phyloP scores from a whole-genome alignment of 2,888 invertebrate species.

The Napeogenes sylphis region DNA sequence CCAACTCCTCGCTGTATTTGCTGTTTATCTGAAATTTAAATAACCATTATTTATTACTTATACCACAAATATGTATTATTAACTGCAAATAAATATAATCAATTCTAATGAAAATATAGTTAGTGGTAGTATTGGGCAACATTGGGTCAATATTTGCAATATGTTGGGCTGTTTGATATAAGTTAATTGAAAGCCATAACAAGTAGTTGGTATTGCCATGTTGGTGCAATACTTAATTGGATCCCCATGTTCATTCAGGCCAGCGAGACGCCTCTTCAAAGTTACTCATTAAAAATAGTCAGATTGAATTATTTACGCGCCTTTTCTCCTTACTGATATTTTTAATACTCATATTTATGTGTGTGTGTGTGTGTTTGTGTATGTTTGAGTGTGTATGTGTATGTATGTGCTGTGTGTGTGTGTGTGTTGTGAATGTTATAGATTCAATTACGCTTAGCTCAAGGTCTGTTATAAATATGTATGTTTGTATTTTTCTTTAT shows the following conservation, averaged over 20 bases:
- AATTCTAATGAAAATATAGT: no score
- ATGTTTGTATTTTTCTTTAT: no score
- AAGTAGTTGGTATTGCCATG: background rate
- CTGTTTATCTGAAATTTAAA: conserved; percentile 90
- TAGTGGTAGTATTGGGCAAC: background rate
- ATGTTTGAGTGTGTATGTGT: no score
- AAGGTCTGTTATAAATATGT: no score
- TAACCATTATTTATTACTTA: background rate
- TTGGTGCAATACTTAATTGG: background rate
- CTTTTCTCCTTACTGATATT: background rate
- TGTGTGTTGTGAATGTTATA: no score
- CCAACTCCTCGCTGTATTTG: conserved; percentile 97
- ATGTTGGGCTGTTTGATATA: background rate
- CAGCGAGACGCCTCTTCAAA: conserved; percentile 3
- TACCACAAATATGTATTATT: no score
- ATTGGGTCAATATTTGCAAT: background rate
- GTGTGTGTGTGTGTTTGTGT: background rate
- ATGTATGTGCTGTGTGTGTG: no score
- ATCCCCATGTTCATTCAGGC: background rate
- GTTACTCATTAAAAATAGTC: background rate
- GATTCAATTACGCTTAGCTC: no score
- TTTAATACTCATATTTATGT: conserved; percentile 3
- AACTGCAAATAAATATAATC: no score
- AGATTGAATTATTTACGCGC: conserved; percentile 2
- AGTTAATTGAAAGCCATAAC: background rate